phyloP scores from a whole-genome alignment of 2,888 invertebrate genomes.

The Cheilosia scutellata region DNA sequence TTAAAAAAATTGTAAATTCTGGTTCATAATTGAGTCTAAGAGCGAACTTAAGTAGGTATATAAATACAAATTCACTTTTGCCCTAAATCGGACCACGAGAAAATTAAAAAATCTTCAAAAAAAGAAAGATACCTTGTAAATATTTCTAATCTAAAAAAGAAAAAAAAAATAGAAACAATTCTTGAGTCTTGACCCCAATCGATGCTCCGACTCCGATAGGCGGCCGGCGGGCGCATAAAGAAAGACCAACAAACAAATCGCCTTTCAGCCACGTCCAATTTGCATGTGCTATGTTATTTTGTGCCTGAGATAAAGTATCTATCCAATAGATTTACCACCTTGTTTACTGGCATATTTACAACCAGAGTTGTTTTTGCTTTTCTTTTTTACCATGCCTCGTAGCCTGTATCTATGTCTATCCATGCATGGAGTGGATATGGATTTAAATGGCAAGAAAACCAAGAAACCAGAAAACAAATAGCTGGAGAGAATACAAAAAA shows the following conservation, averaged over 20 bases:
- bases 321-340: constrained; percentile 39
- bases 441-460: constrained; percentile 36
- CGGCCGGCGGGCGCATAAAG: background rate
- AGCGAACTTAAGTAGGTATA: too few relatives aligned
- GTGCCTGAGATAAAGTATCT: constrained; percentile 49
- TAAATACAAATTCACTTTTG: too few relatives aligned
- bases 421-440: constrained; percentile 36
- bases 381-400: background rate
- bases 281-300: constrained; percentile 43
- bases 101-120: background rate
- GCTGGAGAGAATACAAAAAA: constrained; percentile 8
- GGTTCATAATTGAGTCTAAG: too few relatives aligned
- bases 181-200: constrained; percentile 58
- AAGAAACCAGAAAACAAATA: constrained; percentile 18
- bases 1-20: too few relatives aligned
- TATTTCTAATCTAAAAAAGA: background rate
- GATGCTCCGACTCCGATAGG: constrained; percentile 9
- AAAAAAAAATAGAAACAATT: background rate
- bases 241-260: constrained; percentile 40
- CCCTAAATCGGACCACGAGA: background rate
- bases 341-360: constrained; percentile 49
- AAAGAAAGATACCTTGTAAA: background rate
- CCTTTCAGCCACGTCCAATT: constrained; percentile 45
- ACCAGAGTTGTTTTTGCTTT: background rate
- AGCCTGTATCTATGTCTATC: constrained; percentile 22